Conservation (phyloP, 1,140 invertebrate species). For the Ooceraea biroi region DNA sequence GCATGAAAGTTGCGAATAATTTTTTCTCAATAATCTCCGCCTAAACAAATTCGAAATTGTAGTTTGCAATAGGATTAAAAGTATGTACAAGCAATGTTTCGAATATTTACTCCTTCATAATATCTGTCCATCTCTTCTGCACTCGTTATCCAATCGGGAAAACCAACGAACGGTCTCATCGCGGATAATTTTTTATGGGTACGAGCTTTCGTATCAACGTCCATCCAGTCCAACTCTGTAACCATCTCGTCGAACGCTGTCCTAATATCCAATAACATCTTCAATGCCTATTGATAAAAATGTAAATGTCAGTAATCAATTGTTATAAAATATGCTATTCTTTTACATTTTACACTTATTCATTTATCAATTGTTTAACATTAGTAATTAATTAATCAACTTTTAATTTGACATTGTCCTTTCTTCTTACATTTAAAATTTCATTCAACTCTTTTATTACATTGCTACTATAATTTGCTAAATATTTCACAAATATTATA, state of each 20-base stretch:
- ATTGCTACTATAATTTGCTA: too few relatives aligned
- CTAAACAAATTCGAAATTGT: conserved; percentile 76
- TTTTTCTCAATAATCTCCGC: conserved; percentile 88
- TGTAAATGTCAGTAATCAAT: too few relatives aligned
- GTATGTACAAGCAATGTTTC: neutral
- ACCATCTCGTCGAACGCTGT: conserved; percentile 91
- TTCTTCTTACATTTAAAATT: neutral
- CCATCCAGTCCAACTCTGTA: conserved; percentile 92
- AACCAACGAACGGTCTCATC: conserved; percentile 90
- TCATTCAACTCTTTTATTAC: too few relatives aligned
- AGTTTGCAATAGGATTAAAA: neutral
- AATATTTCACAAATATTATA: too few relatives aligned
- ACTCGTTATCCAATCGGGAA: conserved; percentile 90
- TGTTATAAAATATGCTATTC: neutral
- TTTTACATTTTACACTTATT: neutral
- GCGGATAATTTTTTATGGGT: conserved; percentile 89
- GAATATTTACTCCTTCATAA: conserved; percentile 86
- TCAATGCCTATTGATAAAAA: conserved; percentile 88
- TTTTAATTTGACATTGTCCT: conserved; percentile 25
- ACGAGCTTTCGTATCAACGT: conserved; percentile 88
- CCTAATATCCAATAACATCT: conserved; percentile 92
- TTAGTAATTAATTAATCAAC: conserved; percentile 33
- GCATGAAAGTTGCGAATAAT: conserved; percentile 88
- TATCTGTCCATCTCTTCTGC: conserved; percentile 86
- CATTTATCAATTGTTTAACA: neutral